Percentiles rank a stretch among this genome's conserved stretches.
These are phyloP conservation scores for Umimayanthus kanabou DNA, from an alignment of 92 coral and sea anemone species.

Conservation along the genomic window DNA sequence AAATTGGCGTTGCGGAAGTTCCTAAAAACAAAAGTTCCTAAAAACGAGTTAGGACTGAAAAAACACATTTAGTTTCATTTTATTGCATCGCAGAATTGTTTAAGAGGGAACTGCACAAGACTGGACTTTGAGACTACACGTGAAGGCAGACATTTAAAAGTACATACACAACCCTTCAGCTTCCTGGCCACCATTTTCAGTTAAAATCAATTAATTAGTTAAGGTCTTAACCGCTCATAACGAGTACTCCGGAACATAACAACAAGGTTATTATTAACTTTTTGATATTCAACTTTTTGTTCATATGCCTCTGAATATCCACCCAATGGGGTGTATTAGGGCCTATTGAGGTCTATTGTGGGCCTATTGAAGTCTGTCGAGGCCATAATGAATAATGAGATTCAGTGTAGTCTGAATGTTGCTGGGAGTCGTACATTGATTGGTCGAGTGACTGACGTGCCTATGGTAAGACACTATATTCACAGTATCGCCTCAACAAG, in stretches of 20 bases:
- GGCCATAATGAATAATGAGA: not conserved
- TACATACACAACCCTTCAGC: not conserved
- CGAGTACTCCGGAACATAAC: not conserved
- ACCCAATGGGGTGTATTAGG: not conserved
- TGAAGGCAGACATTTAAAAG: not conserved
- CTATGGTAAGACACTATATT: slow-evolving; percentile 6
- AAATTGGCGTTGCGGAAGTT: too few relatives aligned
- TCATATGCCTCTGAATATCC: not conserved
- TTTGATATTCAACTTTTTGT: too few relatives aligned
- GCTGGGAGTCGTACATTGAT: not conserved
- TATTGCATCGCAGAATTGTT: too few relatives aligned
- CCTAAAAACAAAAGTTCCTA: too few relatives aligned
- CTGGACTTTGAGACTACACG: not conserved
- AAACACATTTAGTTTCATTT: too few relatives aligned
- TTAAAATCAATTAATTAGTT: too few relatives aligned
- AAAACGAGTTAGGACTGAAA: not conserved
- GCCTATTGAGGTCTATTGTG: not conserved
- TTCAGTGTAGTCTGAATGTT: not conserved
- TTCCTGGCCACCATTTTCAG: too few relatives aligned
- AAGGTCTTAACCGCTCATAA: not conserved
- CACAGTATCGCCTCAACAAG: slow-evolving; percentile 30
- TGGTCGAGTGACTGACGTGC: slow-evolving; percentile 28
- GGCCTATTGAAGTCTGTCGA: not conserved
- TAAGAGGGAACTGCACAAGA: not conserved
- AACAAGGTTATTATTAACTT: too few relatives aligned